Evolutionary conservation across 2,113 vertebrate genomes (phyloP), one percentile per base, ranked within the genome.

Genomic region (Microcebus jonahi): DNA sequence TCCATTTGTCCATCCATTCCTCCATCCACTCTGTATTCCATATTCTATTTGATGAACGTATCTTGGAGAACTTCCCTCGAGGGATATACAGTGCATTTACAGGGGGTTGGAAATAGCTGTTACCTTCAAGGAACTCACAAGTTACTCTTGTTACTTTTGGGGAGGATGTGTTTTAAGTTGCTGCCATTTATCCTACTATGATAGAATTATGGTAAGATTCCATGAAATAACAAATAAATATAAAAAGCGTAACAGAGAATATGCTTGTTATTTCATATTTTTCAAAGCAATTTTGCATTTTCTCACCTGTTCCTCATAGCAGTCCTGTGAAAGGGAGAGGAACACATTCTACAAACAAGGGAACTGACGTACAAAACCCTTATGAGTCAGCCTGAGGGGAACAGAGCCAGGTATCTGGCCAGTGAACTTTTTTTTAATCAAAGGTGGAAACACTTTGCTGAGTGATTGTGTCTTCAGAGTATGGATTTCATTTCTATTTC

Each of bases 91-190:
- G n/a, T 90, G 81, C 80, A n/a, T 76, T 31, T 83, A 45, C 5
- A n/a, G 42, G 84, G 89, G 90, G 36, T 34, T 93, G 42, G 80
- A 87, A 84, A 67, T 61, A 68, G 21, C 17, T 90, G 12, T 65
- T 75, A 21, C 67, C 68, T 68, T 95, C 11, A 48, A 90, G 12
- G 73, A 71, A 1, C 14, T 36, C 36, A n/a, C 57, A 36, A 79
- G 34, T 59, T 88, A 76, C 90, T 95, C 25, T 77, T 73, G 70
- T 94, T 95, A n/a, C 45, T 88, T 50, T 34, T 59, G 55, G 84
- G 42, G 88, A 84, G 57, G 45, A 45, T 45, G 48, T 50, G 50
- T 80, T 84, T 88, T 77, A 85, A 88, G 55, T 53, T 93, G 61
- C 71, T 71, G 42, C 34, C 76, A 48, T 90, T 61, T 63, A 90